Conservation (phyloP, 2,113 vertebrate species). For the Rafetus swinhoei region DNA sequence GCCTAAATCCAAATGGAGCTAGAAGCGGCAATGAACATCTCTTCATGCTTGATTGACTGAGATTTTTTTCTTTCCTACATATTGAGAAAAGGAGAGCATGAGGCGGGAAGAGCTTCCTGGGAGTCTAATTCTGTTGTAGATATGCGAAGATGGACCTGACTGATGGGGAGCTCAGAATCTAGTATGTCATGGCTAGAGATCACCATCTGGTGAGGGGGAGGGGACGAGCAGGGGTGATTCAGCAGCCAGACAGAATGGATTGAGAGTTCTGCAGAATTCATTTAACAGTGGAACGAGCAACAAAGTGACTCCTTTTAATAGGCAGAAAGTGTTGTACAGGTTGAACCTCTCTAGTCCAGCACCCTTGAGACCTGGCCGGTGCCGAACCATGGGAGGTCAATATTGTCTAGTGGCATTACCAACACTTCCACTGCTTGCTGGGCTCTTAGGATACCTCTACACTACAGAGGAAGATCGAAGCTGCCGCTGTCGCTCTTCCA, state of each 20-base stretch:
- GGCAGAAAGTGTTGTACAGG: not conserved
- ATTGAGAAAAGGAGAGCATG: not conserved
- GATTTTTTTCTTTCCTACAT: not conserved
- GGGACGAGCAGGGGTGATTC: slow-evolving; percentile 15
- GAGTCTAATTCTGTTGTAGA: not conserved
- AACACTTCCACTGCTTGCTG: no score
- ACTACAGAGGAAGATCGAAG: no score
- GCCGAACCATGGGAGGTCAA: no score
- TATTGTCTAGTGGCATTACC: no score
- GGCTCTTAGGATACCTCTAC: no score
- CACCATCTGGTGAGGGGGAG: slow-evolving; percentile 16
- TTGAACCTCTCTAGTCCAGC: no score
- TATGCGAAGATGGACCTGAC: not conserved
- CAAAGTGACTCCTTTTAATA: slow-evolving; percentile 4
- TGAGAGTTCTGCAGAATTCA: slow-evolving; percentile 6
- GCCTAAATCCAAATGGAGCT: not conserved
- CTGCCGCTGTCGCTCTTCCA: no score
- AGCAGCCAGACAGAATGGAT: not conserved
- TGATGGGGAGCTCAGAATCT: not conserved
- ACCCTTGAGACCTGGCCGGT: no score
- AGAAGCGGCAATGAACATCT: not conserved
- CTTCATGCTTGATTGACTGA: not conserved
- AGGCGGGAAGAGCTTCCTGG: not conserved
- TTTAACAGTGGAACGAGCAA: slow-evolving; percentile 13
- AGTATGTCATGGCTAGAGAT: not conserved